Evolutionary conservation across 2,113 vertebrate species (phyloP).

Genomic region (Periophthalmus modestus): DNA sequence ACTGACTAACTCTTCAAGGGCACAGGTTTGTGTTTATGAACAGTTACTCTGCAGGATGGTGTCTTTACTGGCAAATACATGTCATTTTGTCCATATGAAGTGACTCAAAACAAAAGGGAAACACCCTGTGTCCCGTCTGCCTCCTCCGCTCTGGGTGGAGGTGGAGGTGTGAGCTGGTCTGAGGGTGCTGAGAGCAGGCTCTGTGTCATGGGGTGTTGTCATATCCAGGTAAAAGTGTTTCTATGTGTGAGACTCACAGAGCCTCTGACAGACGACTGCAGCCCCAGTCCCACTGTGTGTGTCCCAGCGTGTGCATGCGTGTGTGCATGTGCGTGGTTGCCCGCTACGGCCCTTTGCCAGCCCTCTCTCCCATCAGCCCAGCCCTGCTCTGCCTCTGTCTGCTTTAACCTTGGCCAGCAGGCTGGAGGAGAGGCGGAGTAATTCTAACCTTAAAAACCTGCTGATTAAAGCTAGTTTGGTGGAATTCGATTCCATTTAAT

Average conservation of each 20-base stretch:
- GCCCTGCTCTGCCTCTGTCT: slow-evolving; percentile 81
- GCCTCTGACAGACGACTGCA: background rate
- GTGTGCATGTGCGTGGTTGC: slow-evolving; percentile 34
- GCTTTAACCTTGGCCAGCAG: slow-evolving; percentile 98
- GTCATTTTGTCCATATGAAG: background rate
- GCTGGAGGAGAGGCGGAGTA: slow-evolving; percentile 91
- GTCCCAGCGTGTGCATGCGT: slow-evolving; percentile 13
- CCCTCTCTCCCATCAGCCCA: slow-evolving; percentile 88
- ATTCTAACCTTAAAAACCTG: slow-evolving; percentile 99
- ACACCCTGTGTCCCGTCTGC: background rate
- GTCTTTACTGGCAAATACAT: background rate
- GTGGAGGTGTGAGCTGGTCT: slow-evolving; percentile 14
- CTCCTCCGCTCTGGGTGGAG: background rate
- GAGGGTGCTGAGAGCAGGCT: slow-evolving; percentile 15
- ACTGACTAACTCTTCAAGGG: slow-evolving; percentile 15
- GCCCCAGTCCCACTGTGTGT: slow-evolving; percentile 3
- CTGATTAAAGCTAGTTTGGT: slow-evolving; percentile 99
- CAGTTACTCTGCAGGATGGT: background rate
- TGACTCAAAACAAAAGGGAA: background rate
- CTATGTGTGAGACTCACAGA: slow-evolving; percentile 11
- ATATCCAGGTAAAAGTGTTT: background rate
- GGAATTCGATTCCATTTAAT: slow-evolving; percentile 99
- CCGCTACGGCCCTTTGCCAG: slow-evolving; percentile 56
- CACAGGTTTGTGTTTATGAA: background rate
- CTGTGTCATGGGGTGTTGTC: slow-evolving; percentile 8